These are phyloP conservation scores for Discoglossus pictus DNA, from an alignment of 2,797 vertebrate species.

Conservation along the genomic window DNA sequence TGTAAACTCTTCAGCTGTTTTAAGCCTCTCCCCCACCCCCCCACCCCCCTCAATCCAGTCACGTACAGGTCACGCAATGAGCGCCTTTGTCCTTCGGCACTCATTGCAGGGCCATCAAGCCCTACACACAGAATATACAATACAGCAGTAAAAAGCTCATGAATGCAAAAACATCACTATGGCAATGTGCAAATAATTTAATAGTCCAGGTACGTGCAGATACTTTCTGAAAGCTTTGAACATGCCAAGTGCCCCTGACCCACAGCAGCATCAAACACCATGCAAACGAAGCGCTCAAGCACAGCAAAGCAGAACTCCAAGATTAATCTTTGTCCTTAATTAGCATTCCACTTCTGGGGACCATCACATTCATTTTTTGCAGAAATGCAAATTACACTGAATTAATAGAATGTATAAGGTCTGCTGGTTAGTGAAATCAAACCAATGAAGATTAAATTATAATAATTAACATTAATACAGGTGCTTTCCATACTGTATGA, in stretches of 20 bases:
- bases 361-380: slow-evolving; percentile 14
- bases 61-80: too few species aligned
- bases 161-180: too few species aligned
- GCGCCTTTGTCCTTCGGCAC: too few species aligned
- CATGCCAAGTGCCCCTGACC: slow-evolving; percentile 11
- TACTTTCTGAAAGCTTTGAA: too few species aligned
- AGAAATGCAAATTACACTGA: slow-evolving; percentile 24
- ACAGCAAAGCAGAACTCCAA: slow-evolving; percentile 5
- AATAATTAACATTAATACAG: slow-evolving; percentile 15
- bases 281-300: slow-evolving; percentile 20
- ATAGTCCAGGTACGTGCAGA: too few species aligned
- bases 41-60: too few species aligned
- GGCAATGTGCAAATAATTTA: too few species aligned
- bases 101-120: too few species aligned
- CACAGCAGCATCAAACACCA: not conserved
- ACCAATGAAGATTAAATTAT: slow-evolving; percentile 35
- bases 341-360: slow-evolving; percentile 18
- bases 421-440: slow-evolving; percentile 13
- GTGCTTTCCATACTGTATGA: not conserved
- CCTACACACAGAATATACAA: too few species aligned
- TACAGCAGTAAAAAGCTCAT: too few species aligned
- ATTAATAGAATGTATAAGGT: slow-evolving; percentile 29
- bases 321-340: slow-evolving; percentile 47
- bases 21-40: too few species aligned
- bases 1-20: too few species aligned